Conservation (phyloP, 2,888 invertebrate species). For the Holacanthella duospinosa region DNA sequence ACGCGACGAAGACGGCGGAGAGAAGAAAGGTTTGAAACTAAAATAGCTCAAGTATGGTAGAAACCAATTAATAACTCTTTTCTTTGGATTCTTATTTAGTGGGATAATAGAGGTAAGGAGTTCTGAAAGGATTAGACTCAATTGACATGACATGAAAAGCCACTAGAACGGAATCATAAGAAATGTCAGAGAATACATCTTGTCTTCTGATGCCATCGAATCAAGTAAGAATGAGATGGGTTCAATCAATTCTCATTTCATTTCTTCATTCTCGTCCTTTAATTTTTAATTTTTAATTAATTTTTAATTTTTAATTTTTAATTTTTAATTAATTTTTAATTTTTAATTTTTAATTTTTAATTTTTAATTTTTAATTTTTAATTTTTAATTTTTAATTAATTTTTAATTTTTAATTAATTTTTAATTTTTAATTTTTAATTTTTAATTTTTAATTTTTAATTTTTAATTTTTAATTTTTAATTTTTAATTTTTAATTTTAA, state of each 20-base stretch:
- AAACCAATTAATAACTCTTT: neutral
- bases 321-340: no score
- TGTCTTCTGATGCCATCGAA: neutral
- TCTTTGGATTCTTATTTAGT: neutral
- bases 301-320: no score
- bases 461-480: no score
- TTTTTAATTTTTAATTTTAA: no score
- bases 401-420: no score
- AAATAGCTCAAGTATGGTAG: constrained; percentile 1
- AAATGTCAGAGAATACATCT: neutral
- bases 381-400: no score
- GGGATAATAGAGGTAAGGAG: neutral
- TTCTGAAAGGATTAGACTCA: neutral
- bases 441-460: no score
- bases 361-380: no score
- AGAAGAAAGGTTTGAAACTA: neutral
- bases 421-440: no score
- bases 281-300: neutral
- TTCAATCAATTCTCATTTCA: neutral
- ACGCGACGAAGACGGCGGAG: neutral
- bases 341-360: no score
- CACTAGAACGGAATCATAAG: neutral
- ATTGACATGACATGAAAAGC: neutral
- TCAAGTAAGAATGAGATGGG: neutral
- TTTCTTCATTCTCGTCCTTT: neutral